Evolutionary conservation across 2,113 vertebrate species (phyloP), one percentile per base, ranked within the genome.

Genomic region (Muscicapa adusta): DNA sequence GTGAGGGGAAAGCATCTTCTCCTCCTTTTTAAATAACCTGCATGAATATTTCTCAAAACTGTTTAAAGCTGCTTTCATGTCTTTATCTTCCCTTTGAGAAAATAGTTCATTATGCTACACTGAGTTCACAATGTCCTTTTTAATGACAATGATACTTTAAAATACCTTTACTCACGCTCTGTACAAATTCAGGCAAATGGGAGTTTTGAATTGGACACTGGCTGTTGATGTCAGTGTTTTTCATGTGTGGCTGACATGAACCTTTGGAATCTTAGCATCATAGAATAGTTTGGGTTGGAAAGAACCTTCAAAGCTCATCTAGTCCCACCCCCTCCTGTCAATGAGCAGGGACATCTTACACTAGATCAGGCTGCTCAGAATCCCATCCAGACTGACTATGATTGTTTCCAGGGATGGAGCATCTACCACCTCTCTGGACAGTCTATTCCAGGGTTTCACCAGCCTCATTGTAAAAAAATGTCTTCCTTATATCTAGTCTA

Each of bases 261-360:
- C 43, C 5, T 68, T 22, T 28, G 33, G 20, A 63, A 42, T 75
- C 61, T 28, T n/a, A 40, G 12, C 23, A 45, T 45, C 20, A 14
- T 25, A 8, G 25, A 47, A 40, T 75, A 40, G 17, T 67, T 47
- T 34, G 6, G 6, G 17, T 40, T 76, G 76, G 23, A 63, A 70
- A 26, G 31, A 56, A 26, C 15, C 4, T 80, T 70, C 38, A 18
- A 47, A 51, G 22, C 8, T 57, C 54, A 40, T 34, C 12, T 34
- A 57, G 54, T 70, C 13, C 38, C 47, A 7, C 4, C 20, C 11
- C 9, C 9, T 61, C 9, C 6, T 0, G 0, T 31, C 57, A 31
- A 1, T 58, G 9, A 26, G 8, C 18, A 53, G 57, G 18, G 38
- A 23, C 12, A 42, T 54, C 43, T 85, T 75, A 7, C 18, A 9